Base-by-base conservation (phyloP, 2,888 invertebrate species). In the Formica aserva region DNA sequence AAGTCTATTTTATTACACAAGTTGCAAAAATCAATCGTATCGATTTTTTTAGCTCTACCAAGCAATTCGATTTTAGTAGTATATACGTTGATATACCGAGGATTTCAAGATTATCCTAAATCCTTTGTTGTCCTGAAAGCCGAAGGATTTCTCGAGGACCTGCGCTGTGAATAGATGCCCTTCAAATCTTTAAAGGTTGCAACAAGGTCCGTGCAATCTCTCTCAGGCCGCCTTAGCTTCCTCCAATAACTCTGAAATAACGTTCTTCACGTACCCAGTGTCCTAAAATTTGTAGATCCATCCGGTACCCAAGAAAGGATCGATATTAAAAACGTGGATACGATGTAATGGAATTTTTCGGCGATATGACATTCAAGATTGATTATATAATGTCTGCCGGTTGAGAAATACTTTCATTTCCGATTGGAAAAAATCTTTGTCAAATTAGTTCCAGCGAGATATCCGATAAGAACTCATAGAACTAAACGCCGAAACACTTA, bases 71-170 rank as follows among this genome's bases (percentile, higher is more conserved):
- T 75, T 78, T 84, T 71, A 66, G 26, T 67, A 83, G 77, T 84
- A 75, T 62, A 81, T 75, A 78, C 45, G 81, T 66, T 48, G 67
- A 32, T 89, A 82, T 65, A 81, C 63, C 41, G 65, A 55, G 84
- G 77, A 85, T 87, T 74, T 82, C 63, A 41, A 63, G 89, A 89
- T 89, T 88, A 87, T 89, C 86, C 81, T 32, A 62, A 74, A 66
- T 85, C 83, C 83, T 88, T 87, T 90, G 83, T 76, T 82, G 84
- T 48, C 48, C 57, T 32, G 60, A 62, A 78, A 84, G 84, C 41
- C 55, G 26, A 83, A 82, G 83, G 87, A 89, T 88, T 86, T 83
- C 82, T 63, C 65, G 52, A 57, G 35, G 67, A 74, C 62, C 82
- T 29, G 13, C 60, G 62, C 48, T 71, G 82, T 71, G 82, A 83